A percentile compares a stretch with the other conserved stretches of the same genome.
These are phyloP conservation scores for Ichneumoninae sp. DNA, from an alignment of 2,888 invertebrate species.

Conservation along the genomic window DNA sequence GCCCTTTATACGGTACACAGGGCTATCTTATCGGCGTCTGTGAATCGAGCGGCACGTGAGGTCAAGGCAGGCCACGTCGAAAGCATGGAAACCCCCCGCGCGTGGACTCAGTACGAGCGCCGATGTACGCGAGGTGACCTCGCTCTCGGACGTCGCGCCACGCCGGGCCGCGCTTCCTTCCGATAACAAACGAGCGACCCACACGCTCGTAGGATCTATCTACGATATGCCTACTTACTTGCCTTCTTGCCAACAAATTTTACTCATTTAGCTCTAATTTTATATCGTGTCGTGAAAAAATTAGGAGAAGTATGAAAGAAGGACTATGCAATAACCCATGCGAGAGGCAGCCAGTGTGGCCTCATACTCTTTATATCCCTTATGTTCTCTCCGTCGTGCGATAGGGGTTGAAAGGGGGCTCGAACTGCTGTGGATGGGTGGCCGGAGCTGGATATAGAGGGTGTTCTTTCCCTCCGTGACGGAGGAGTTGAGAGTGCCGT, in stretches of 20 bases:
- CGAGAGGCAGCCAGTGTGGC: conserved; percentile 49
- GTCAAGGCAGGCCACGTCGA: conserved; percentile 77
- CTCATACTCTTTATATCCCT: conserved; percentile 68
- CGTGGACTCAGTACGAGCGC: conserved; percentile 27
- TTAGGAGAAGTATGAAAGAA: conserved; percentile 66
- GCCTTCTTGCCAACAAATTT: conserved; percentile 59
- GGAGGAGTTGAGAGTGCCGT: conserved; percentile 84
- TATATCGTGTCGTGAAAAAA: conserved; percentile 72
- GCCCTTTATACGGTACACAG: conserved; percentile 67
- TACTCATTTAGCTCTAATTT: conserved; percentile 57
- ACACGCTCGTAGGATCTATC: conserved; percentile 69
- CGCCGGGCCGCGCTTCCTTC: conserved; percentile 70
- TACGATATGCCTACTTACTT: conserved; percentile 48
- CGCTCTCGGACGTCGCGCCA: conserved; percentile 64
- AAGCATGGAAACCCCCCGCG: conserved; percentile 71
- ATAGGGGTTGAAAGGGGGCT: conserved; percentile 74
- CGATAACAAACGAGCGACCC: conserved; percentile 74
- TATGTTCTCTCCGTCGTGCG: conserved; percentile 76
- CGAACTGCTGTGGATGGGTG: conserved; percentile 70
- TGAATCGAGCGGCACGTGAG: conserved; percentile 74
- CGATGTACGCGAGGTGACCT: conserved; percentile 69
- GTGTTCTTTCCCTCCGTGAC: conserved; percentile 84
- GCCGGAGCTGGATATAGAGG: conserved; percentile 74
- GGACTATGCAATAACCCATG: conserved; percentile 51
- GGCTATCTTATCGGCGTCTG: conserved; percentile 73